These are phyloP conservation scores for Neoseiulus cucumeris DNA, from an alignment of 1,140 invertebrate genomes.

Conservation along the genomic window DNA sequence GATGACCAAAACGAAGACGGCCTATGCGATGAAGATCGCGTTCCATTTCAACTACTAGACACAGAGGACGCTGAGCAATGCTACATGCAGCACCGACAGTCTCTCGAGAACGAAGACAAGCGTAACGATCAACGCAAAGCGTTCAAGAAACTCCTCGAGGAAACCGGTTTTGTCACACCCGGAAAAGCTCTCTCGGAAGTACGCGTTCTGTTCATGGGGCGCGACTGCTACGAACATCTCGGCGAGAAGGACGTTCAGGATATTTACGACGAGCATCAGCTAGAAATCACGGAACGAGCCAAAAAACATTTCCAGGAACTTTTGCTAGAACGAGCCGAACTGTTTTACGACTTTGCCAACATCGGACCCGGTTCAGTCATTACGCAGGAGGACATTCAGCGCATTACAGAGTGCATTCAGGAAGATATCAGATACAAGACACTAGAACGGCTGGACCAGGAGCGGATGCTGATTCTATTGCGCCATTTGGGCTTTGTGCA, in stretches of 20 bases:
- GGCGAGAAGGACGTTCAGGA: conserved; percentile 70
- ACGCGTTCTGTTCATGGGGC: conserved; percentile 74
- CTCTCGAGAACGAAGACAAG: conserved; percentile 68
- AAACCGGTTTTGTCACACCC: conserved; percentile 73
- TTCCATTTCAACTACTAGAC: conserved; percentile 74
- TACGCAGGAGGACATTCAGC: conserved; percentile 78
- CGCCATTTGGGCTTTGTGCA: conserved; percentile 90
- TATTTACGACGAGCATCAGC: conserved; percentile 86
- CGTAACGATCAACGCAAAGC: conserved; percentile 64
- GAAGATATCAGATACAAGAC: conserved; percentile 84
- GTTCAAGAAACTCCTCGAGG: conserved; percentile 78
- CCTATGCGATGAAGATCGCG: conserved; percentile 34
- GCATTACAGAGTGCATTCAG: conserved; percentile 72
- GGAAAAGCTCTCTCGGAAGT: conserved; percentile 81
- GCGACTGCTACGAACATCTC: conserved; percentile 78
- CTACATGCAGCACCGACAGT: conserved; percentile 72
- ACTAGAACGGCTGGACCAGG: conserved; percentile 75
- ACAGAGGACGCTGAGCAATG: conserved; percentile 72
- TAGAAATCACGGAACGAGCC: conserved; percentile 68
- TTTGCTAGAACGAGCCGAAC: conserved; percentile 71
- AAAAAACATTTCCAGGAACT: conserved; percentile 83
- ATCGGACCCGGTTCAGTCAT: conserved; percentile 70
- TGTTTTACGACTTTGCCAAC: conserved; percentile 82
- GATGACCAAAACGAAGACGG: conserved; percentile 27
- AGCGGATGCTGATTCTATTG: conserved; percentile 75